Evolutionary conservation across 2,797 vertebrate genomes (phyloP), one percentile per base, ranked within the genome.

Genomic region (Esox lucius): DNA sequence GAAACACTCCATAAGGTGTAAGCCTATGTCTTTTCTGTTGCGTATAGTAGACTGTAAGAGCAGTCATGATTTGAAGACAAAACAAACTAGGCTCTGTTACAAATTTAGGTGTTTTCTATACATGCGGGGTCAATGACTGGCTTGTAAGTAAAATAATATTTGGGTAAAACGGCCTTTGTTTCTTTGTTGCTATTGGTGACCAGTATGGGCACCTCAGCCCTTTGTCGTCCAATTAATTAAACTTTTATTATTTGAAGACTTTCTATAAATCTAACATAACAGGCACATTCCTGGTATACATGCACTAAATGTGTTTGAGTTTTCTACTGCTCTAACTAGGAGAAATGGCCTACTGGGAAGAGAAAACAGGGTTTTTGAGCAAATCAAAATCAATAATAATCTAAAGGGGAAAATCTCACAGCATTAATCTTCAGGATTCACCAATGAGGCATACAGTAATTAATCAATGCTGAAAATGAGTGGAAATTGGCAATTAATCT

Each of bases 381-480:
- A 90, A 89, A 92, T 91, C 86, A 88, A 92, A 92, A 93, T 94
- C 93, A 91, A 93, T 94, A 93, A 83, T 88, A 88, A 91, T 93
- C 90, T 90, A 88, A 90, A 87, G 81, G 82, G 88, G 84, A 70
- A 73, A 88, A 90, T 90, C 89, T 88, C 86, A 79, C 68, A 64
- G 87, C 90, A 92, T 94, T 91, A 91, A 93, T 93, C 92, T 91
- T 92, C 85, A 78, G 86, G 78, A 91, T 91, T 87, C 87, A 87
- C 87, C 76, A 81, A 84, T 85, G 86, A 84, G 82, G 84, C 81
- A 81, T 74, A 71, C 79, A 88, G 87, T 90, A 92, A 93, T 92
- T 91, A 90, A 92, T 93, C 92, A 90, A 90, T 90, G 90, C 84
- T 86, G 90, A 90, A 89, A 92, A 90, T 80, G 77, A 78, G 75